These are phyloP conservation scores for Psittacus erithacus DNA, from an alignment of 2,113 vertebrate species.

Conservation along the genomic window DNA sequence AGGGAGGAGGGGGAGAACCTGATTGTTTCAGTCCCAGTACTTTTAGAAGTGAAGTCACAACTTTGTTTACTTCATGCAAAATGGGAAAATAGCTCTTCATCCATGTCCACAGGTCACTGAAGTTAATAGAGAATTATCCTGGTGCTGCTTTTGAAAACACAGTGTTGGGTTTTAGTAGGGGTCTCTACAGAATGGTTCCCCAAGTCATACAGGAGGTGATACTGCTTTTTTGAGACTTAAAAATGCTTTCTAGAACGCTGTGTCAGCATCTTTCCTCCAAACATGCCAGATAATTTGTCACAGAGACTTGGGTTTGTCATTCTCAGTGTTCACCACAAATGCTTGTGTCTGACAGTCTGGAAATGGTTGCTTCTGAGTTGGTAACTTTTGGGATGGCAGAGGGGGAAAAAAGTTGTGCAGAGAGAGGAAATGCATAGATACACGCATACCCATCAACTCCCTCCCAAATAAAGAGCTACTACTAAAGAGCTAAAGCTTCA, in stretches of 20 bases:
- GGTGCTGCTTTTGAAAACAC: not conserved
- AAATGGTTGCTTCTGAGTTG: not conserved
- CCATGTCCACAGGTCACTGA: not conserved
- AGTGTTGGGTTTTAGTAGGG: not conserved
- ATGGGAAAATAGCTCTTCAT: not conserved
- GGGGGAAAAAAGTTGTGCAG: not conserved
- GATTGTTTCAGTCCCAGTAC: not conserved
- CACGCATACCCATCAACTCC: not conserved
- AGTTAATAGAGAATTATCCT: not conserved
- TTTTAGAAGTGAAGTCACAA: not conserved
- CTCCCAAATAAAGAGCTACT: not conserved
- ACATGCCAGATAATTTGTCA: not conserved
- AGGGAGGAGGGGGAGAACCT: not conserved
- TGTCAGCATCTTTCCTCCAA: not conserved
- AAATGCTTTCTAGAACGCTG: not conserved
- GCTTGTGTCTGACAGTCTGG: not conserved
- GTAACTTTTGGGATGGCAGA: not conserved
- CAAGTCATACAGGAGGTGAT: not conserved
- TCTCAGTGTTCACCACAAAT: not conserved
- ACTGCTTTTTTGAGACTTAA: not conserved
- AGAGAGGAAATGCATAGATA: not conserved
- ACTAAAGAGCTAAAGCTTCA: not conserved
- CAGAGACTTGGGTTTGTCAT: not conserved
- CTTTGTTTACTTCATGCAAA: not conserved
- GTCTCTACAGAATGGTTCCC: not conserved